Conservation (phyloP, 2,888 invertebrate genomes). For the Clusia tigrina region DNA sequence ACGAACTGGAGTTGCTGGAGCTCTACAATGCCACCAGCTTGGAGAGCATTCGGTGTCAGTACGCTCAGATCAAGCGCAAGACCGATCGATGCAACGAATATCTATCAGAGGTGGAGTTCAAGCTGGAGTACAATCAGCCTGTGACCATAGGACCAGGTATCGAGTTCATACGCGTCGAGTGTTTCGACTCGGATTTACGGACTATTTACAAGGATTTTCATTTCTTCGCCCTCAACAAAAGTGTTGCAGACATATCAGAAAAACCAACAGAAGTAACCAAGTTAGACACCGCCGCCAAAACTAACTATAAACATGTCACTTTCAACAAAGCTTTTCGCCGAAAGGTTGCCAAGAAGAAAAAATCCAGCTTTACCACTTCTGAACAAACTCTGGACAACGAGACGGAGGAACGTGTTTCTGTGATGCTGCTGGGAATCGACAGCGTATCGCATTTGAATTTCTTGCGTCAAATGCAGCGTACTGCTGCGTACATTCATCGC, state of each 20-base stretch:
- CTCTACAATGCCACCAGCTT: conserved; percentile 51
- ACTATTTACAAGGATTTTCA: conserved; percentile 75
- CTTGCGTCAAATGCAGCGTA: conserved; percentile 82
- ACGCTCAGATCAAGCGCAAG: conserved; percentile 49
- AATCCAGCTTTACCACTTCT: background rate
- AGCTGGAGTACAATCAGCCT: conserved; percentile 39
- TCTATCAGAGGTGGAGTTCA: conserved; percentile 36
- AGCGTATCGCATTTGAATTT: conserved; percentile 87
- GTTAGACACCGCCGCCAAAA: too few relatives aligned
- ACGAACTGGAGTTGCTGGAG: conserved; percentile 45
- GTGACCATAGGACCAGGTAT: conserved; percentile 45
- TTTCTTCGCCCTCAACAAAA: conserved; percentile 61
- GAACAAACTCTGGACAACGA: background rate
- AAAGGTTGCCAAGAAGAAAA: background rate
- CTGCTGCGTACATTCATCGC: conserved; percentile 69
- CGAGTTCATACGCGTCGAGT: conserved; percentile 77
- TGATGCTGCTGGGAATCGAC: conserved; percentile 84
- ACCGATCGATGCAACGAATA: conserved; percentile 49
- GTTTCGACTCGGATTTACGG: conserved; percentile 64
- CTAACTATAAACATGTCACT: too few relatives aligned
- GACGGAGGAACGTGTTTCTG: conserved; percentile 67
- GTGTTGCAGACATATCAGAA: too few relatives aligned
- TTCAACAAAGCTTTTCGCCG: conserved; percentile 20
- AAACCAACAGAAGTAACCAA: conserved; percentile 14
- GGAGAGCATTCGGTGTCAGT: conserved; percentile 50